These are phyloP conservation scores for Drosophila mauritiana DNA, from an alignment of 1,140 invertebrate genomes.

Conservation along the genomic window DNA sequence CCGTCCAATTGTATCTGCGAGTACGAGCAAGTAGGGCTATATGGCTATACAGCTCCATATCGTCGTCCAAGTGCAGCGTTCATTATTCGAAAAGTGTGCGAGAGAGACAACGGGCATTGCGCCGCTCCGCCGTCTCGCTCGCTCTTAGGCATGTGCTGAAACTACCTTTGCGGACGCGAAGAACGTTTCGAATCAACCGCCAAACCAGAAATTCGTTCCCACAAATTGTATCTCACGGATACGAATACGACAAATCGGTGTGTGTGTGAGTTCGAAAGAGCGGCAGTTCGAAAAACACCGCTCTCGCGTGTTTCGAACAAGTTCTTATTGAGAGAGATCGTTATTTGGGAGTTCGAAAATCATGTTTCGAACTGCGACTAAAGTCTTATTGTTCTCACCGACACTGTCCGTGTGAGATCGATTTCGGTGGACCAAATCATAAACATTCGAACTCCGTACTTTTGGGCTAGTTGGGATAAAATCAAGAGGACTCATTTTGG, in stretches of 20 bases:
- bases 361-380: constrained; percentile 2
- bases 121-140: constrained; percentile 48
- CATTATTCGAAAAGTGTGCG: constrained; percentile 58
- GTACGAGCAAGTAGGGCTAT: constrained; percentile 69
- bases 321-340: constrained; percentile 65
- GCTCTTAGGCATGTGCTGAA: constrained; percentile 16
- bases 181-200: constrained; percentile 53
- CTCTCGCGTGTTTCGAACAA: constrained; percentile 53
- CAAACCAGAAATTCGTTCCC: constrained; percentile 64
- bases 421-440: constrained; percentile 21
- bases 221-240: constrained; percentile 55
- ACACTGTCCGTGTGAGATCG: constrained; percentile 49
- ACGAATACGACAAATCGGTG: constrained; percentile 2
- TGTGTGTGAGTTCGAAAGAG: constrained; percentile 70
- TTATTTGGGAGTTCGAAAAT: constrained; percentile 15
- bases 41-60: constrained; percentile 4
- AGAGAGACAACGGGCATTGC: constrained; percentile 52
- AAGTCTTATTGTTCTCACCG: constrained; percentile 45
- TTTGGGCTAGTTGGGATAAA: constrained; percentile 12
- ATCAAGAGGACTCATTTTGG: constrained; percentile 4
- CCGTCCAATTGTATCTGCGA: constrained; percentile 80
- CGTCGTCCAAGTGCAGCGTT: constrained; percentile 59
- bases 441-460: constrained; percentile 37
- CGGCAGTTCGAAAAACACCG: constrained; percentile 45
- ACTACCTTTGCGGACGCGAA: constrained; percentile 70